Evolutionary conservation across 2,797 vertebrate genomes (phyloP), one percentile per base, ranked within the genome.

Genomic region (Neosalanx taihuensis): DNA sequence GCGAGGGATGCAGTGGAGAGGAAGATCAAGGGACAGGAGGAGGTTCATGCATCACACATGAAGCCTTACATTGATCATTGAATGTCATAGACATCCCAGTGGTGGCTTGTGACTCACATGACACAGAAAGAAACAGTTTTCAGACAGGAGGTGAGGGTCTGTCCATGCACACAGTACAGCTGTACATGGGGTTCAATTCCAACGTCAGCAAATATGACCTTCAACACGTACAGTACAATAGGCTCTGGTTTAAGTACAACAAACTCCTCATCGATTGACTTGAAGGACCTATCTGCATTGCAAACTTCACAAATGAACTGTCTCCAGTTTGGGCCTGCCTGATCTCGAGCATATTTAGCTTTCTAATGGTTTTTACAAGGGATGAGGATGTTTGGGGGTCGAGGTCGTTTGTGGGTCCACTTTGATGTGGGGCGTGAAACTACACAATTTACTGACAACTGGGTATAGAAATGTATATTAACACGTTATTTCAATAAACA

Each of bases 1-100:
- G 51, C 15, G 51, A 12, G 51, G 49, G 51, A 56, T n/a, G 18
- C 51, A 56, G 15, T 17, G 18, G 51, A n/a, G 51, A 62, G 68
- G 17, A 46, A 12, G 10, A 46, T 46, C 41, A 9, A 46, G 41
- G 41, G 61, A 60, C 60, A 2, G 53, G 66, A 67, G 62, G 31
- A 63, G 64, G 53, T 31, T n/a, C 51, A 56, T 56, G 51, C 51
- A 56, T 17, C 51, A 56, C n/a, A 56, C 51, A 56, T 17, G 51
- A 56, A 56, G 56, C 83, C 88, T 89, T 87, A 89, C 80, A 70
- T 89, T 86, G 41, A 80, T 81, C 71, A 82, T 72, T 64, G 74
- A 84, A 79, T 84, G 69, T 84, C 78, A 79, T 79, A 58, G 82
- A 86, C 31, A 79, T 81, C 82, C 85, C 76, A 88, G 79, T 78